Percentiles rank a stretch among this genome's conserved stretches.
Evolutionary conservation across 2,888 invertebrate genomes (phyloP).

Genomic region (Trilocha varians): DNA sequence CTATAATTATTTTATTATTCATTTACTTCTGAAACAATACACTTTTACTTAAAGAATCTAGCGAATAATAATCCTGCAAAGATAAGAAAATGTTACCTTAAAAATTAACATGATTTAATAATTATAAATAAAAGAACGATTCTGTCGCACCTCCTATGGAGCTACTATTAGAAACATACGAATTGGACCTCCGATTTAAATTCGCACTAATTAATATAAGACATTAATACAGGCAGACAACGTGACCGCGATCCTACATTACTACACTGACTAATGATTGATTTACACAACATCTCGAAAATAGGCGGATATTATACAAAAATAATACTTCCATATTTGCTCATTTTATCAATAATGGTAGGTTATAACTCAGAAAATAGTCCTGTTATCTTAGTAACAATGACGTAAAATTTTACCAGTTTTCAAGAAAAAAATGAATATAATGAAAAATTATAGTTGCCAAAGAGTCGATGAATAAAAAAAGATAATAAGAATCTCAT

Average conservation of each 20-base stretch:
- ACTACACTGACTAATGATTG: too few species aligned
- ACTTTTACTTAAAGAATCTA: constrained; percentile 67
- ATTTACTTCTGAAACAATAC: constrained; percentile 62
- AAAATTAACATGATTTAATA: constrained; percentile 59
- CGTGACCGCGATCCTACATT: constrained; percentile 21
- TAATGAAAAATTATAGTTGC: too few species aligned
- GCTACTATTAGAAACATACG: constrained; percentile 61
- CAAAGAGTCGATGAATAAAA: too few species aligned
- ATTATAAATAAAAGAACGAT: constrained; percentile 44
- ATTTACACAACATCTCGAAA: too few species aligned
- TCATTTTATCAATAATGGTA: too few species aligned
- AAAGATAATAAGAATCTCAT: too few species aligned
- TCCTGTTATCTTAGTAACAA: too few species aligned
- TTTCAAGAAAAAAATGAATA: too few species aligned
- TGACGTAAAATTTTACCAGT: too few species aligned
- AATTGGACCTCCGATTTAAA: constrained; percentile 70
- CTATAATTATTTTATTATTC: constrained; percentile 57
- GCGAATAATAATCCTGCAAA: constrained; percentile 65
- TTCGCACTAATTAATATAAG: constrained; percentile 46
- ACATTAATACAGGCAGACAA: constrained; percentile 30
- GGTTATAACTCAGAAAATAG: too few species aligned
- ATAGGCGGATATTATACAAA: too few species aligned
- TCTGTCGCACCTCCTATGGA: constrained; percentile 45
- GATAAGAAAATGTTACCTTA: constrained; percentile 57
- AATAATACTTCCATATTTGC: too few species aligned